Evolutionary conservation across 2,797 vertebrate genomes (phyloP).

Genomic region (Takifugu rubripes): DNA sequence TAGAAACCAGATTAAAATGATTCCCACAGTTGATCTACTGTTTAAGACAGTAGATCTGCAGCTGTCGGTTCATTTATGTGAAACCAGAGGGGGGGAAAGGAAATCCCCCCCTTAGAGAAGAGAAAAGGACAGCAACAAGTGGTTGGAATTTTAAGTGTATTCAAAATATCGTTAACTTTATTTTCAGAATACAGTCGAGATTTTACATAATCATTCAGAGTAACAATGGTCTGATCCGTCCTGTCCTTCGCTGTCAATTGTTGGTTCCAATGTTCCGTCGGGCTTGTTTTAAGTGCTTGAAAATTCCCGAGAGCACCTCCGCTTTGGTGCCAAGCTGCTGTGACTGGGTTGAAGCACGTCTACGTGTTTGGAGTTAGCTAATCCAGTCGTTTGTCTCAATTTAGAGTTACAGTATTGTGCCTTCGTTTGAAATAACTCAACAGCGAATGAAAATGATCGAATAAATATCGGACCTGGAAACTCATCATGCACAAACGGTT

Average conservation of each 20-base stretch:
- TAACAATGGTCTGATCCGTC: conserved; percentile 34
- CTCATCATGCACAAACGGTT: conserved; percentile 27
- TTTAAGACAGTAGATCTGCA: too few species aligned
- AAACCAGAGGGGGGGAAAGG: too few species aligned
- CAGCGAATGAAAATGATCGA: conserved; percentile 15
- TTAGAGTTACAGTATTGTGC: conserved; percentile 20
- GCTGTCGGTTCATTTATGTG: too few species aligned
- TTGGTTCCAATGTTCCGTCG: conserved; percentile 24
- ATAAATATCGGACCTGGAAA: conserved; percentile 37
- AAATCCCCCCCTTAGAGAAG: too few species aligned
- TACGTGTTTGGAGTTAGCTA: not conserved
- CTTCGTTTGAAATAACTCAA: conserved; percentile 28
- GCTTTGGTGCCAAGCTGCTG: too few species aligned
- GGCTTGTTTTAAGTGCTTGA: conserved; percentile 22
- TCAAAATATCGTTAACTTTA: conserved; percentile 76
- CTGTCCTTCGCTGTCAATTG: conserved; percentile 21
- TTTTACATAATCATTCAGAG: conserved; percentile 54
- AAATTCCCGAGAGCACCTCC: conserved; percentile 23
- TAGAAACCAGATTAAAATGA: too few species aligned
- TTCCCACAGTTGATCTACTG: too few species aligned
- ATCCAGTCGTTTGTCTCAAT: conserved; percentile 1
- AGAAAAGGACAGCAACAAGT: conserved; percentile 31
- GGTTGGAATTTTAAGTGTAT: conserved; percentile 55
- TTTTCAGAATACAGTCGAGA: conserved; percentile 67
- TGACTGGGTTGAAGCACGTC: conserved; percentile 3